A percentile compares a stretch with the other conserved stretches of the same genome.
These are phyloP conservation scores for Chroicocephalus ridibundus DNA, from an alignment of 2,113 vertebrate species.

Conservation along the genomic window DNA sequence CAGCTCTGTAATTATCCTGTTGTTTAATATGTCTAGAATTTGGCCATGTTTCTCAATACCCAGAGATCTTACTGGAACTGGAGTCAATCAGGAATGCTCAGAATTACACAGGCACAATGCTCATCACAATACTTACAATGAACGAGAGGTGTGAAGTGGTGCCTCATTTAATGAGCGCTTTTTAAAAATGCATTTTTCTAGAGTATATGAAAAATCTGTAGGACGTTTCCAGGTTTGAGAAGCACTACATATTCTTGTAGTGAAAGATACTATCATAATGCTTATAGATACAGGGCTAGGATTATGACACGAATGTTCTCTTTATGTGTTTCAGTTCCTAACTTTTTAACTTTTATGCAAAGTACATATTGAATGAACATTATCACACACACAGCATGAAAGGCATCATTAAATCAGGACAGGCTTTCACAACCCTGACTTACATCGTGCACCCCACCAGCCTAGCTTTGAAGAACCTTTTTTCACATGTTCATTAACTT, in stretches of 20 bases:
- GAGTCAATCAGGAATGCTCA: neutral
- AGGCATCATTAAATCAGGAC: conserved; percentile 1
- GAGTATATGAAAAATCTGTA: neutral
- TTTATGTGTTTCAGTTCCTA: neutral
- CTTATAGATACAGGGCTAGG: neutral
- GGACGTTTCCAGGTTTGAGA: neutral
- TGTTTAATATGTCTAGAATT: neutral
- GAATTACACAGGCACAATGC: neutral
- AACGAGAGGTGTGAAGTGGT: neutral
- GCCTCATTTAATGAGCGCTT: neutral
- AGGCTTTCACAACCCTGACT: neutral
- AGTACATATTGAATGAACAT: neutral
- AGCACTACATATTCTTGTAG: neutral
- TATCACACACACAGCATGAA: neutral
- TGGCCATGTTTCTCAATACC: neutral
- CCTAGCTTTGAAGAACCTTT: neutral
- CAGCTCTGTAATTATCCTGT: neutral
- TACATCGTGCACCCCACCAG: neutral
- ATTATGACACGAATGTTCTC: neutral
- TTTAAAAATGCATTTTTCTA: neutral
- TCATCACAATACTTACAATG: neutral
- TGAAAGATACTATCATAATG: neutral
- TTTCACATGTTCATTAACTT: neutral
- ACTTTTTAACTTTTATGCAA: neutral
- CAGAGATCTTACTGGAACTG: neutral